phyloP scores from a whole-genome alignment of 2,888 invertebrate species.

The Caenorhabditis sp. region DNA sequence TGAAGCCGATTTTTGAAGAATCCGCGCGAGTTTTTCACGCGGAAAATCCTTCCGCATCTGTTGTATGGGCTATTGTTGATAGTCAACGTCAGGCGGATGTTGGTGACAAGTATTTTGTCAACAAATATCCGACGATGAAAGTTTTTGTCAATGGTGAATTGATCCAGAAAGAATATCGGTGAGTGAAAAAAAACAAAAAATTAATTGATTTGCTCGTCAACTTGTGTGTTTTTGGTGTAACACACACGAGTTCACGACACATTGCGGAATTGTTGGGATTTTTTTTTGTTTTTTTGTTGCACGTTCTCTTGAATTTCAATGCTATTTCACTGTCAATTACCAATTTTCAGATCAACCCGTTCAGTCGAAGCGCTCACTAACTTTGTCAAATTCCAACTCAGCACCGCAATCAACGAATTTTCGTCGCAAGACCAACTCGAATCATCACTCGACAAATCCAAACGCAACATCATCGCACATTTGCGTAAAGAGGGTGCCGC shows the following conservation, averaged over 20 bases:
- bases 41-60: constrained; percentile 51
- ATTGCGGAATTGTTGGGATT: too few relatives aligned
- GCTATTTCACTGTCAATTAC: too few relatives aligned
- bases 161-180: constrained; percentile 73
- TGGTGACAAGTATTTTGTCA: constrained; percentile 92
- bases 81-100: constrained; percentile 74
- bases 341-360: constrained; percentile 73
- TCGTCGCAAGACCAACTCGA: constrained; percentile 70
- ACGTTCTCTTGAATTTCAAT: too few relatives aligned
- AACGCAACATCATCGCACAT: constrained; percentile 66
- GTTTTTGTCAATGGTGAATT: constrained; percentile 77
- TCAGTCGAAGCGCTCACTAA: constrained; percentile 88
- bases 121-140: constrained; percentile 94
- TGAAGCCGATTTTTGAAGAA: constrained; percentile 95
- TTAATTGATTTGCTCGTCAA: too few relatives aligned
- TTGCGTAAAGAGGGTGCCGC: constrained; percentile 55
- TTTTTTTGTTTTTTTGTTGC: too few relatives aligned
- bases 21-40: constrained; percentile 78
- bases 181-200: neutral
- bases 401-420: constrained; percentile 85
- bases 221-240: too few relatives aligned
- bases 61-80: constrained; percentile 68
- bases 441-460: constrained; percentile 55
- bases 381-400: constrained; percentile 88
- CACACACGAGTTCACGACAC: too few relatives aligned